Evolutionary conservation across 2,888 invertebrate genomes (phyloP).

Genomic region (Meiosimyza decipiens): DNA sequence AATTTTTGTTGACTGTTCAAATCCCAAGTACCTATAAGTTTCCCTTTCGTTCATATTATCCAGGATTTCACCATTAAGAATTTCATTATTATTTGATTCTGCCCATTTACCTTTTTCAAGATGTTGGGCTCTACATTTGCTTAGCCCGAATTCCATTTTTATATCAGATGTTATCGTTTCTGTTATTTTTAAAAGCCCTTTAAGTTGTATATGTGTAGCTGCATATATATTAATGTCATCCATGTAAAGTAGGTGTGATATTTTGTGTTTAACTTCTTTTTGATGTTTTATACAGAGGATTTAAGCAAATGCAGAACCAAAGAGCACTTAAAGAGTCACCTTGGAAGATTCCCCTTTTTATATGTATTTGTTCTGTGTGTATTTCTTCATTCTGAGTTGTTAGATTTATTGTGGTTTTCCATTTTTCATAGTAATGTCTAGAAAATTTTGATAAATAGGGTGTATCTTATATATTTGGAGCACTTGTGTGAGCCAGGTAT

Average conservation of each 20-base stretch:
- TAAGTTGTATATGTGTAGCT: not conserved
- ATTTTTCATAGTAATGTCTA: too few species aligned
- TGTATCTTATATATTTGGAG: too few species aligned
- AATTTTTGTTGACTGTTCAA: not conserved
- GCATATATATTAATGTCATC: slow-evolving; percentile 11
- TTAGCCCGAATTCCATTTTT: slow-evolving; percentile 9
- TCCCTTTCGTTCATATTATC: not conserved
- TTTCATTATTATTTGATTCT: not conserved
- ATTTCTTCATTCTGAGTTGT: too few species aligned
- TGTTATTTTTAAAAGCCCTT: not conserved
- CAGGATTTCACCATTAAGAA: not conserved
- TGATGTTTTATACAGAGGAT: slow-evolving; percentile 1
- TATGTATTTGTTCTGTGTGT: too few species aligned
- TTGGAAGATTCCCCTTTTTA: too few species aligned
- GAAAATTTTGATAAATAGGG: too few species aligned
- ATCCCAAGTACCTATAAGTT: not conserved
- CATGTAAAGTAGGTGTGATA: slow-evolving; percentile 15
- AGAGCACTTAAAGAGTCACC: too few species aligned
- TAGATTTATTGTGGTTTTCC: too few species aligned
- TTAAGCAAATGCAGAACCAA: too few species aligned
- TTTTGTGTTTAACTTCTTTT: not conserved
- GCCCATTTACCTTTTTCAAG: not conserved
- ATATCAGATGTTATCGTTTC: slow-evolving; percentile 1
- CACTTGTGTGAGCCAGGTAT: too few species aligned
- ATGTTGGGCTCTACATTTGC: not conserved